Percentiles rank a stretch among this genome's conserved stretches.
phyloP scores from a whole-genome alignment of 2,888 invertebrate genomes.

The Lycia hirtaria region DNA sequence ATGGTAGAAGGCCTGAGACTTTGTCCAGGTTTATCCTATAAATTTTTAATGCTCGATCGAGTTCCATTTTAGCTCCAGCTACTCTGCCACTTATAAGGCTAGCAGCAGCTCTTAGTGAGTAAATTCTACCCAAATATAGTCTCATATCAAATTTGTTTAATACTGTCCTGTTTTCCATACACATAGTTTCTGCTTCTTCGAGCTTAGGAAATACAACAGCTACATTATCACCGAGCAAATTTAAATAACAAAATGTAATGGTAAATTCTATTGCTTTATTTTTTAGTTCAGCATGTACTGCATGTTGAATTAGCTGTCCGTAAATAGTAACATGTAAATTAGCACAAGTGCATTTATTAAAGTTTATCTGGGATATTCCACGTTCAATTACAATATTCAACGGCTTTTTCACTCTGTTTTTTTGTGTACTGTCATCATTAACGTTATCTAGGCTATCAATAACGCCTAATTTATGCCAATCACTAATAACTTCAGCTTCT shows the following conservation, averaged over 20 bases:
- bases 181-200: conserved; percentile 64
- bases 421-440: conserved; percentile 42
- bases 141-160: conserved; percentile 54
- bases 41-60: conserved; percentile 62
- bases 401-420: conserved; percentile 44
- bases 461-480: conserved; percentile 70
- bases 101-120: conserved; percentile 67
- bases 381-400: conserved; percentile 66
- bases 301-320: conserved; percentile 73
- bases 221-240: conserved; percentile 60
- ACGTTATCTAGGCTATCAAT: conserved; percentile 64
- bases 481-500: conserved; percentile 60
- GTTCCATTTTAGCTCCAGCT: conserved; percentile 59
- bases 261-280: conserved; percentile 67
- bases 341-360: conserved; percentile 69
- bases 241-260: conserved; percentile 62
- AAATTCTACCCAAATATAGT: conserved; percentile 67
- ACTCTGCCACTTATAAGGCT: conserved; percentile 58
- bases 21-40: conserved; percentile 66
- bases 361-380: conserved; percentile 66
- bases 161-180: conserved; percentile 45
- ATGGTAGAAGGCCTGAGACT: conserved; percentile 56
- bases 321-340: conserved; percentile 69
- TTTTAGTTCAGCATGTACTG: conserved; percentile 71
- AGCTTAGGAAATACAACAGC: conserved; percentile 60